Percentiles rank a stretch among this genome's conserved stretches.
Evolutionary conservation across 2,113 vertebrate genomes (phyloP).

Genomic region (Bothrops jararaca): DNA sequence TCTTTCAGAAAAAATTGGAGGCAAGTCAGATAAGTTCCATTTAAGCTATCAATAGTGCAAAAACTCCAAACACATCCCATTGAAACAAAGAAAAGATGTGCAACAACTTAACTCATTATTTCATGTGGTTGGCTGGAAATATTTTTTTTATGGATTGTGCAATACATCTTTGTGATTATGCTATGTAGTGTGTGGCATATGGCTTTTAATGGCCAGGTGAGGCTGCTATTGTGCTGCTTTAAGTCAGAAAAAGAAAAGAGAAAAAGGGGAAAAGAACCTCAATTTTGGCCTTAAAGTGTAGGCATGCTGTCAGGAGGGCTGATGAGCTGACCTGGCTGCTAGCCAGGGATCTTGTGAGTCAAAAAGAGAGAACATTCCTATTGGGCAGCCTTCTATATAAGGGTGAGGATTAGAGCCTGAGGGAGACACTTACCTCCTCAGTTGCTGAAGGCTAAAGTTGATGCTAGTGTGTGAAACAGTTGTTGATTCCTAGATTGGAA

Average conservation of each 20-base stretch:
- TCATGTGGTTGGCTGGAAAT: not conserved
- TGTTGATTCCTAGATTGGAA: not conserved
- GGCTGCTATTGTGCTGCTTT: not conserved
- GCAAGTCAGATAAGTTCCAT: not conserved
- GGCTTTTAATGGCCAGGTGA: not conserved
- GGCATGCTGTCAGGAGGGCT: not conserved
- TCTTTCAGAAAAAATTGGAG: slow-evolving; percentile 33
- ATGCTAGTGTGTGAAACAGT: not conserved
- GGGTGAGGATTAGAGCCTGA: not conserved
- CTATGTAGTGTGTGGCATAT: not conserved
- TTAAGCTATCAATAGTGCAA: not conserved
- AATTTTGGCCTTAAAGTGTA: not conserved
- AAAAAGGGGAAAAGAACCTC: not conserved
- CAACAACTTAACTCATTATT: not conserved
- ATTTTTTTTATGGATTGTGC: not conserved
- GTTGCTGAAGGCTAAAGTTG: not conserved
- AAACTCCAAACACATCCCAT: not conserved
- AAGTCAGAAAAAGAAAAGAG: not conserved
- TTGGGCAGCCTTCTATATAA: not conserved
- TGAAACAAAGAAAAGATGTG: not conserved
- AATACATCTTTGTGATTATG: not conserved
- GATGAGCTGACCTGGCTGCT: not conserved
- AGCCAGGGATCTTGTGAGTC: not conserved
- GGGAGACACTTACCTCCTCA: not conserved
- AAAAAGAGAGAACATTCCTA: not conserved